These are phyloP conservation scores for Vombatus ursinus DNA, from an alignment of 2,113 vertebrate species.

Conservation along the genomic window DNA sequence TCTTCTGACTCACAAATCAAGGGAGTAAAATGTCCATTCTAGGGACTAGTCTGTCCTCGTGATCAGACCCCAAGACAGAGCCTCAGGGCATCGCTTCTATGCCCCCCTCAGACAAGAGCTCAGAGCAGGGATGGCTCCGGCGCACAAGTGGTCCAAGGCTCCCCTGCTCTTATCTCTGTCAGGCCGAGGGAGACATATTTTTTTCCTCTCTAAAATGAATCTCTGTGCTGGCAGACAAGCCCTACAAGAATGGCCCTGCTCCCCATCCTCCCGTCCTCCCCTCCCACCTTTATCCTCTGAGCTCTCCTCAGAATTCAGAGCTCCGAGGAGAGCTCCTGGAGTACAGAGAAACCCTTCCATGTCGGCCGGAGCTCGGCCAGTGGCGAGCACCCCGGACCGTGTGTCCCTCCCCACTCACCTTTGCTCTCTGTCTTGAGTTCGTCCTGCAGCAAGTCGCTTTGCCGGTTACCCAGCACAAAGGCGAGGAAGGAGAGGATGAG, in stretches of 20 bases:
- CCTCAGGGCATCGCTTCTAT: background rate
- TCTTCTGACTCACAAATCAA: background rate
- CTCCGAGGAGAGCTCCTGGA: no score
- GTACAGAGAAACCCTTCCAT: background rate
- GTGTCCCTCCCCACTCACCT: slow-evolving; percentile 79
- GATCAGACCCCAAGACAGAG: no score
- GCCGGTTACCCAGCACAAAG: slow-evolving; percentile 95
- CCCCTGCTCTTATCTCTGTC: background rate
- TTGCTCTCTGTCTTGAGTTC: slow-evolving; percentile 93
- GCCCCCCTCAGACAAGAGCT: background rate
- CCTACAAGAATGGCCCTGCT: no score
- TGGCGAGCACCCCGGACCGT: accelerated
- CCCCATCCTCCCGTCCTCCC: background rate
- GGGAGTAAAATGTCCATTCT: background rate
- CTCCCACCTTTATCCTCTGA: background rate
- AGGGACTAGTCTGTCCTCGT: background rate
- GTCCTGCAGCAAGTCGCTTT: slow-evolving; percentile 92
- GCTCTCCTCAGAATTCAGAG: background rate
- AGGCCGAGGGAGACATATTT: background rate
- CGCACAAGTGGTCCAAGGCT: background rate
- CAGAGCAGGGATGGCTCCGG: background rate
- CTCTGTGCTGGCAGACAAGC: background rate
- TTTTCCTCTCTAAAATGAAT: background rate
- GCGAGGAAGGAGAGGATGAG: slow-evolving; percentile 96
- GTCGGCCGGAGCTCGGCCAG: background rate